A percentile compares a stretch with the other conserved stretches of the same genome.
These are phyloP conservation scores for Drosophila virilis DNA, from an alignment of 1,140 invertebrate genomes.

Conservation along the genomic window DNA sequence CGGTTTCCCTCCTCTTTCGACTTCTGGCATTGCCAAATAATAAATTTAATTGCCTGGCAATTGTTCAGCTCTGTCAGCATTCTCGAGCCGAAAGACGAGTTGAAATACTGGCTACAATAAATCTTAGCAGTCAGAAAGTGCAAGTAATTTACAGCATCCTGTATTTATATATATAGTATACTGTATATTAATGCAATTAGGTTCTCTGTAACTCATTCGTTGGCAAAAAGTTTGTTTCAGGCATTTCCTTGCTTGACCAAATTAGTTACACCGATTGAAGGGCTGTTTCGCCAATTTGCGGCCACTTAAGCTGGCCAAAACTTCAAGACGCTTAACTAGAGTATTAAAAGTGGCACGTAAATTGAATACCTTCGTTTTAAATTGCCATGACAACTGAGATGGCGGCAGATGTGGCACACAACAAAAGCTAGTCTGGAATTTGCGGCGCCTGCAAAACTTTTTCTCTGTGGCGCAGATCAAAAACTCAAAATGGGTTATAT, in stretches of 20 bases:
- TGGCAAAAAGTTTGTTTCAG: slow-evolving; percentile 20
- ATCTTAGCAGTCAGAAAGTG: slow-evolving; percentile 19
- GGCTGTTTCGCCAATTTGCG: slow-evolving; percentile 53
- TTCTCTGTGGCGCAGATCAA: slow-evolving; percentile 66
- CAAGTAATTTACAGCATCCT: slow-evolving; percentile 24
- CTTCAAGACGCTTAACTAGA: slow-evolving; percentile 59
- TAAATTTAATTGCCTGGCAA: slow-evolving; percentile 57
- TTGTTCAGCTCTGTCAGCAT: slow-evolving; percentile 6
- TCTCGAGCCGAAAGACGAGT: slow-evolving; percentile 6
- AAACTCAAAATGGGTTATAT: slow-evolving; percentile 63
- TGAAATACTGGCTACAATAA: slow-evolving; percentile 14
- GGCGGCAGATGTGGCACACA: not conserved
- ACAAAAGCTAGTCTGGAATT: slow-evolving; percentile 37
- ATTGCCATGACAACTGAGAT: slow-evolving; percentile 60
- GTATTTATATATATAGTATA: not conserved
- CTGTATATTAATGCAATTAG: slow-evolving; percentile 11
- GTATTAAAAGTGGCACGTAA: slow-evolving; percentile 52
- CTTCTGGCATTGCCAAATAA: slow-evolving; percentile 33
- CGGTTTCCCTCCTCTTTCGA: not conserved
- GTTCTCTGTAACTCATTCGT: slow-evolving; percentile 7
- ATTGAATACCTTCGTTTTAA: slow-evolving; percentile 60
- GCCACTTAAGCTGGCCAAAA: slow-evolving; percentile 51
- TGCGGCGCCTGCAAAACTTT: slow-evolving; percentile 63
- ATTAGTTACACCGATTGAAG: slow-evolving; percentile 43
- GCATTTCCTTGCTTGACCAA: slow-evolving; percentile 23